Evolutionary conservation across 2,113 vertebrate species (phyloP).

Genomic region (Forbesichthys papilliferus): DNA sequence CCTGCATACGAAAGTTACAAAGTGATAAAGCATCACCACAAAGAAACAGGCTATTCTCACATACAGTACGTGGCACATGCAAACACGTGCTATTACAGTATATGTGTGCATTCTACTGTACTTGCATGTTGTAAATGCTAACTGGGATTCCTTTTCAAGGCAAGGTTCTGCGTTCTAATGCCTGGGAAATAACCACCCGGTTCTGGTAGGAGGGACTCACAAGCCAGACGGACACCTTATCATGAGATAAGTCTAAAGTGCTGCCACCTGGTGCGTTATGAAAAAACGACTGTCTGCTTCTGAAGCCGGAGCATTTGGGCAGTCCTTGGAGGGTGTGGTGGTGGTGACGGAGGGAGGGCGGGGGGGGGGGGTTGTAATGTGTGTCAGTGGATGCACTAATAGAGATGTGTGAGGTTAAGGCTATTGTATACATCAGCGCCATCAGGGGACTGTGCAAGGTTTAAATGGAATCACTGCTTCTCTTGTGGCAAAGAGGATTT

Average conservation of each 20-base stretch:
- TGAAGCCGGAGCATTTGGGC: conserved; percentile 61
- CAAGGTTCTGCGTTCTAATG: conserved; percentile 22
- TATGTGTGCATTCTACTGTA: too few species aligned
- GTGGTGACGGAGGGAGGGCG: conserved; percentile 47
- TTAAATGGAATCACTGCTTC: conserved; percentile 52
- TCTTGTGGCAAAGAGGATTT: conserved; percentile 37
- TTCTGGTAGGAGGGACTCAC: conserved; percentile 46
- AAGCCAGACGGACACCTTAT: conserved; percentile 59
- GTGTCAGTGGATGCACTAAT: conserved; percentile 67
- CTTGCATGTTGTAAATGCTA: neutral
- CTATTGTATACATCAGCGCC: conserved; percentile 65
- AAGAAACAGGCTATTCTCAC: conserved; percentile 12
- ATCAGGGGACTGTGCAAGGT: conserved; percentile 59
- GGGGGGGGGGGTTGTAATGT: conserved; percentile 55
- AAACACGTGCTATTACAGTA: neutral
- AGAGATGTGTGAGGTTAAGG: conserved; percentile 69
- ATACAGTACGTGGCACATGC: neutral
- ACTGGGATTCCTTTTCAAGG: conserved; percentile 10
- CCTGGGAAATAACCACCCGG: conserved; percentile 50
- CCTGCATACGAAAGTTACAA: conserved; percentile 51
- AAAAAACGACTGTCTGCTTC: conserved; percentile 62
- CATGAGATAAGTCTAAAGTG: conserved; percentile 53
- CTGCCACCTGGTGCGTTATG: conserved; percentile 61
- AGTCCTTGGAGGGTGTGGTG: conserved; percentile 38
- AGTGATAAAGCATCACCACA: conserved; percentile 32